Conservation (phyloP, 2,888 invertebrate species). For the Cancer borealis region DNA sequence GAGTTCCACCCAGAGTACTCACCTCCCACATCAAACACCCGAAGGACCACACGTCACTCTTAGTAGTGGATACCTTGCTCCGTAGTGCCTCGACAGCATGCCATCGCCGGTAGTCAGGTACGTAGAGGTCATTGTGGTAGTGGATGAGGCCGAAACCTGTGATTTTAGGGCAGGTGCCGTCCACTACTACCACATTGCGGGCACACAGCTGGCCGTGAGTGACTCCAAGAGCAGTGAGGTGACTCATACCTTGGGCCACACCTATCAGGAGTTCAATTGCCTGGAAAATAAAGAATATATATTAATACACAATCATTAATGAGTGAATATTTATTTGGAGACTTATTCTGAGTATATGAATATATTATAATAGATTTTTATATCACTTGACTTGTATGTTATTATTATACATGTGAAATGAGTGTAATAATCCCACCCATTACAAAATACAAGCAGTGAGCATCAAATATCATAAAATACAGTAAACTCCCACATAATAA, state of each 20-base stretch:
- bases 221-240: constrained; percentile 79
- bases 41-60: constrained; percentile 91
- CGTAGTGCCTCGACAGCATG: constrained; percentile 88
- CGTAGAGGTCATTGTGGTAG: constrained; percentile 81
- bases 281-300: constrained; percentile 60
- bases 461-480: neutral
- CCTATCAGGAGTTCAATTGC: constrained; percentile 85
- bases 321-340: neutral
- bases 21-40: constrained; percentile 92
- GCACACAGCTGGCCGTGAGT: constrained; percentile 88
- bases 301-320: neutral
- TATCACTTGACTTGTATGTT: neutral
- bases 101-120: constrained; percentile 89
- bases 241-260: constrained; percentile 87
- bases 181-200: constrained; percentile 86
- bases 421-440: neutral
- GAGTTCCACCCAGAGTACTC: constrained; percentile 89
- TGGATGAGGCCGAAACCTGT: constrained; percentile 88
- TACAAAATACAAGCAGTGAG: neutral
- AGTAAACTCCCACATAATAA: neutral
- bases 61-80: constrained; percentile 84
- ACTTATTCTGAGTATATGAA: too few relatives aligned
- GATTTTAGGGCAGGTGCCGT: constrained; percentile 86
- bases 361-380: neutral
- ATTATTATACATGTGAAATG: neutral